phyloP scores from a whole-genome alignment of 92 coral and sea anemone species.

The Phenganax stokvisi region DNA sequence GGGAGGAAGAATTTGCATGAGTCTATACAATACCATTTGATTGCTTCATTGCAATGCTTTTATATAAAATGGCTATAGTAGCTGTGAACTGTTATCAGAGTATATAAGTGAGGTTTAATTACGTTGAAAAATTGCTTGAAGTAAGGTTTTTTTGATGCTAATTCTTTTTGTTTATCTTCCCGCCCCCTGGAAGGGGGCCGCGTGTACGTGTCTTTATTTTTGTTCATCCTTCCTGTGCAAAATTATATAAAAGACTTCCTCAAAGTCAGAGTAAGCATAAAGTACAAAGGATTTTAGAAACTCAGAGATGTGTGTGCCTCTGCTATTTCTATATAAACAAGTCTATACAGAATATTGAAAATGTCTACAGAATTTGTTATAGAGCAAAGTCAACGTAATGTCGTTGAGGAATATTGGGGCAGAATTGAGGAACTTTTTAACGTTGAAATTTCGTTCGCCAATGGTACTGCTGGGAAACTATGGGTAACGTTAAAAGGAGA shows the following conservation, averaged over 20 bases:
- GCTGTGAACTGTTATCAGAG: not conserved
- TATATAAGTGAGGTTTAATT: not conserved
- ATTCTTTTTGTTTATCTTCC: not conserved
- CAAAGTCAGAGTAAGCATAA: not conserved
- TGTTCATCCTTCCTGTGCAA: not conserved
- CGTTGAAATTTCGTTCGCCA: constrained; percentile 59
- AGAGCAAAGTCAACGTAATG: constrained; percentile 52
- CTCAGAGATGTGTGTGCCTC: not conserved
- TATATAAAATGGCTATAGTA: not conserved
- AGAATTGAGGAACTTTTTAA: constrained; percentile 61
- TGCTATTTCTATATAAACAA: not conserved
- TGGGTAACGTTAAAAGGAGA: constrained; percentile 45
- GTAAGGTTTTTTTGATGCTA: not conserved
- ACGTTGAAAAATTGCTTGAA: not conserved
- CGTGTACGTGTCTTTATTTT: constrained; percentile 3
- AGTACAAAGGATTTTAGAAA: not conserved
- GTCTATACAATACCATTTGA: not conserved
- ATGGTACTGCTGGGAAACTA: constrained; percentile 35
- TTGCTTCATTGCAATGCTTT: not conserved
- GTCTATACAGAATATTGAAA: not conserved
- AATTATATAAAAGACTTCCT: not conserved
- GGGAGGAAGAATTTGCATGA: not conserved
- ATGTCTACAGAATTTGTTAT: constrained; percentile 59
- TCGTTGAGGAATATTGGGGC: constrained; percentile 52
- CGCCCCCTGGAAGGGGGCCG: not conserved